Evolutionary conservation across 2,888 invertebrate genomes (phyloP).

Genomic region (Epistrophe grossulariae): DNA sequence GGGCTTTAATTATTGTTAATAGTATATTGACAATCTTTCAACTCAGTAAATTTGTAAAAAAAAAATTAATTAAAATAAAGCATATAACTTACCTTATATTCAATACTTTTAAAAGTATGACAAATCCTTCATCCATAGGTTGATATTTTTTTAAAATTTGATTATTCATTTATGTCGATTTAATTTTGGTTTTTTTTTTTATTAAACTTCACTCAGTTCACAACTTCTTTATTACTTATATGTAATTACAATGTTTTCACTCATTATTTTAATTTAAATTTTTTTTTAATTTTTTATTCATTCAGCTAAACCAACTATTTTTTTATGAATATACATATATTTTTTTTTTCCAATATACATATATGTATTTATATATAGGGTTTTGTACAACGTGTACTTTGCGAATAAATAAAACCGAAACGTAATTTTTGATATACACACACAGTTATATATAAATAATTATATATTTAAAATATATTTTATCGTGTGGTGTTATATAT

Average conservation of each 20-base stretch:
- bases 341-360: not conserved
- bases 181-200: conserved; percentile 25
- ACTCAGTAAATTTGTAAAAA: not conserved
- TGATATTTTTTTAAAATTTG: conserved; percentile 12
- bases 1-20: no score
- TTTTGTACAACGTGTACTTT: conserved; percentile 67
- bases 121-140: conserved; percentile 52
- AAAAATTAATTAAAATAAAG: not conserved
- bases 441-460: conserved; percentile 58
- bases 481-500: conserved; percentile 81
- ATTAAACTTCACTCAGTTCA: conserved; percentile 46
- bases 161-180: conserved; percentile 10
- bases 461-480: conserved; percentile 41
- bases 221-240: conserved; percentile 27
- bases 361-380: conserved; percentile 14
- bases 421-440: conserved; percentile 81
- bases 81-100: conserved; percentile 52
- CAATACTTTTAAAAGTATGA: conserved; percentile 11
- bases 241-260: conserved; percentile 49
- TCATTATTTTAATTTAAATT: conserved; percentile 33
- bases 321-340: conserved; percentile 40
- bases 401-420: conserved; percentile 80
- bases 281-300: conserved; percentile 30
- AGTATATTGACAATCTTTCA: no score
- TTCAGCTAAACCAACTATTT: conserved; percentile 41